Percentiles rank a stretch among this genome's conserved stretches.
phyloP scores from a whole-genome alignment of 2,113 vertebrate genomes.

The Scolopax mira region DNA sequence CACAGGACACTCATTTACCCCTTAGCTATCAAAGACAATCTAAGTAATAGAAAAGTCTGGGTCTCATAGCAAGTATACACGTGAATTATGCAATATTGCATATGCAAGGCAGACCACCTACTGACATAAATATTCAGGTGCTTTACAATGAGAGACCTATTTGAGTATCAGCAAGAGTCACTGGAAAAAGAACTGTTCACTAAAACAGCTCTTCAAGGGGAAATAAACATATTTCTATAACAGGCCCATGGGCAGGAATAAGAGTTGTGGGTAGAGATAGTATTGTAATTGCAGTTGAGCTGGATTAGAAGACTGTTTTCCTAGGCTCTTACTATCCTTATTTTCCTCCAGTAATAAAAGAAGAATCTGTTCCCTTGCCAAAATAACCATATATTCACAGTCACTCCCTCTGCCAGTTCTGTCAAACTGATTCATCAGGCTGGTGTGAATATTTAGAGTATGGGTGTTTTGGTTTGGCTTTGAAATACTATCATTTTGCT shows the following conservation, averaged over 20 bases:
- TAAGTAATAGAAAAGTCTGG: background rate
- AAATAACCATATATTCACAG: background rate
- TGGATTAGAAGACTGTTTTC: background rate
- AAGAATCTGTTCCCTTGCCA: background rate
- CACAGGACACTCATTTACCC: background rate
- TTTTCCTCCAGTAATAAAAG: background rate
- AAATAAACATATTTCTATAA: background rate
- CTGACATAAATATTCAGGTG: background rate
- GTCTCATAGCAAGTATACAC: fast-evolving
- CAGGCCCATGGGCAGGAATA: background rate
- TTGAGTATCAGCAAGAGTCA: background rate
- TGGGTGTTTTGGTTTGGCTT: background rate
- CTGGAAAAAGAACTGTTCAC: background rate
- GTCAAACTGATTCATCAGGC: background rate
- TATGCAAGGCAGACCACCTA: background rate
- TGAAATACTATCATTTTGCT: background rate
- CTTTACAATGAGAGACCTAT: background rate
- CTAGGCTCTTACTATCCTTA: background rate
- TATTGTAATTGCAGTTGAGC: background rate
- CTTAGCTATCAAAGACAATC: background rate
- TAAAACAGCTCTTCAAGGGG: background rate
- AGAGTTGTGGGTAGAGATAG: background rate
- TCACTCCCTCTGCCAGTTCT: background rate
- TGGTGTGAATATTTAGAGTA: background rate
- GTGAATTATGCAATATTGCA: background rate